These are phyloP conservation scores for Gephyroberyx darwinii DNA, from an alignment of 2,797 vertebrate genomes.

Conservation along the genomic window DNA sequence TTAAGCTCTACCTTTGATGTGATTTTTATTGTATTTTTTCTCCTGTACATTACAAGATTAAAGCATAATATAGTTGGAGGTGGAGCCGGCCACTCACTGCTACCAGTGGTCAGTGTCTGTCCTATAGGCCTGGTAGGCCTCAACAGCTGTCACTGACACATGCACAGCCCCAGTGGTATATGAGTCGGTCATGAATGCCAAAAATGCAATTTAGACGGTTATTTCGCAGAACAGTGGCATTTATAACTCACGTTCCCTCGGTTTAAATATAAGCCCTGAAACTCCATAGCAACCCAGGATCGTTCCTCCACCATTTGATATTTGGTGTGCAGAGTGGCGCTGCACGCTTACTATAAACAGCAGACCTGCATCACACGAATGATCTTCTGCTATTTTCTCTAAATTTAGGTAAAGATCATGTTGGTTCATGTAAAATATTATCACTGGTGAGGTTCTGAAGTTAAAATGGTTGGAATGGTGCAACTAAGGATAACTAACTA, in stretches of 20 bases:
- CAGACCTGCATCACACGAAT: constrained; percentile 1
- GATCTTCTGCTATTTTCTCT: background rate
- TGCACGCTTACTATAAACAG: constrained; percentile 27
- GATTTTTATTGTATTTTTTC: background rate
- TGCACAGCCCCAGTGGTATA: constrained; percentile 61
- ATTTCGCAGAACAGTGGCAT: constrained; percentile 68
- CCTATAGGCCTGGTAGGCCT: constrained; percentile 61
- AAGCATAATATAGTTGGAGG: constrained; percentile 13
- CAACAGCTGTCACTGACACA: constrained; percentile 85
- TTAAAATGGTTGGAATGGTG: constrained; percentile 7
- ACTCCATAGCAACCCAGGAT: constrained; percentile 68
- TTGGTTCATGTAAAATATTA: constrained; percentile 5
- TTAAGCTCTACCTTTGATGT: background rate
- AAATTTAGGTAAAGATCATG: background rate
- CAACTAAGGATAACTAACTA: constrained; percentile 13
- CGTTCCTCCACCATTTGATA: constrained; percentile 58
- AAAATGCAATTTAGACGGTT: constrained; percentile 75
- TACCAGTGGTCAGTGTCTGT: constrained; percentile 45
- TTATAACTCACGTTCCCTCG: constrained; percentile 57
- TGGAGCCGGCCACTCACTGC: constrained; percentile 33
- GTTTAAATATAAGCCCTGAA: constrained; percentile 72
- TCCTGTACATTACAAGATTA: background rate
- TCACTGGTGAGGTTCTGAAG: constrained; percentile 13
- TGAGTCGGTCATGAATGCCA: constrained; percentile 74
- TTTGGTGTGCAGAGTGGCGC: constrained; percentile 6